These are phyloP conservation scores for Drosophila paranaensis DNA, from an alignment of 2,888 invertebrate species.

Conservation along the genomic window DNA sequence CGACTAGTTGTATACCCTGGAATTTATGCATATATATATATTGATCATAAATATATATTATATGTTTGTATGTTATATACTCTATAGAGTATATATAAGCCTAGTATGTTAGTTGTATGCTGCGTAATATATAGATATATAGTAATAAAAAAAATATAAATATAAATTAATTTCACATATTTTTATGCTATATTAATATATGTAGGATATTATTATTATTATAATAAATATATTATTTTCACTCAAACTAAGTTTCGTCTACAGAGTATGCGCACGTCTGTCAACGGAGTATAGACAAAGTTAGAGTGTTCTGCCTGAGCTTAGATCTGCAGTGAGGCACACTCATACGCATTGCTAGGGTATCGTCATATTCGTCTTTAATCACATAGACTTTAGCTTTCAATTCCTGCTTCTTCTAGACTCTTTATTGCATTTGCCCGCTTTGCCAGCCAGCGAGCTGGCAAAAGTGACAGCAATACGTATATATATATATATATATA, in stretches of 20 bases:
- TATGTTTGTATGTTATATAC: too few relatives aligned
- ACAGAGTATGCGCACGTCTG: background rate
- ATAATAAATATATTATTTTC: too few relatives aligned
- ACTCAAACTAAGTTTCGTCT: too few relatives aligned
- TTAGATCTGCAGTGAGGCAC: background rate
- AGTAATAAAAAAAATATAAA: background rate
- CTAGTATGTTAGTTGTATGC: too few relatives aligned
- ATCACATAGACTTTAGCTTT: conserved; percentile 1
- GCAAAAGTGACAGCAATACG: conserved; percentile 48
- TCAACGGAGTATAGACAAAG: background rate
- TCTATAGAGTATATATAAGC: too few relatives aligned
- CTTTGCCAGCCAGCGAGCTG: conserved; percentile 26
- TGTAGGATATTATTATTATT: too few relatives aligned
- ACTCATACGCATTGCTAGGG: conserved; percentile 27
- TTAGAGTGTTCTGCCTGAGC: background rate
- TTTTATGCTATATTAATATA: too few relatives aligned
- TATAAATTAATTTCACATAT: too few relatives aligned
- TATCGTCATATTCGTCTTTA: conserved; percentile 19
- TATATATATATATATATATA: background rate
- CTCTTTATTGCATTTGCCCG: conserved; percentile 40
- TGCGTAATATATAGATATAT: too few relatives aligned
- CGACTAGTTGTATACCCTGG: conserved; percentile 20
- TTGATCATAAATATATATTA: too few relatives aligned
- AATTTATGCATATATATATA: background rate
- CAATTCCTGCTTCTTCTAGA: conserved; percentile 12